phyloP scores from a whole-genome alignment of 1,140 invertebrate species.

The Cepaea nemoralis region DNA sequence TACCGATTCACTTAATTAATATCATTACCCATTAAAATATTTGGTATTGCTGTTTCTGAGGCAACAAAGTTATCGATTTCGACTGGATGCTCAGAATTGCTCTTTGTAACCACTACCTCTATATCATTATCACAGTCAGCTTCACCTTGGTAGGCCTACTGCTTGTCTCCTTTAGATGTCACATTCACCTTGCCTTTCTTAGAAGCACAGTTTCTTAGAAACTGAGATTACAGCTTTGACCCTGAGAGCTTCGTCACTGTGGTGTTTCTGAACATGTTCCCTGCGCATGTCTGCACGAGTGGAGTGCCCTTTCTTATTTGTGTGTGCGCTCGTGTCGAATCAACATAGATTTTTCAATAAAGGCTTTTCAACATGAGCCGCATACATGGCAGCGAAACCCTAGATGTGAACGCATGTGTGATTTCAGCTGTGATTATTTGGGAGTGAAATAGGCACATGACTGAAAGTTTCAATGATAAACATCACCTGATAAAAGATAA shows the following conservation, averaged over 20 bases:
- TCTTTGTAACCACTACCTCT: not conserved
- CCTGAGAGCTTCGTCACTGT: slow-evolving; percentile 62
- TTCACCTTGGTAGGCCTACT: not conserved
- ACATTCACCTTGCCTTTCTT: not conserved
- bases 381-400: slow-evolving; percentile 78
- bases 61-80: not conserved
- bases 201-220: slow-evolving; percentile 30
- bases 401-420: slow-evolving; percentile 78
- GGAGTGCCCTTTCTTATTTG: slow-evolving; percentile 76
- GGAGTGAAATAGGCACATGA: slow-evolving; percentile 79
- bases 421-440: slow-evolving; percentile 79
- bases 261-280: slow-evolving; percentile 79
- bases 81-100: not conserved
- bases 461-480: slow-evolving; percentile 76
- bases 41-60: not conserved
- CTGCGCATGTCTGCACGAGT: slow-evolving; percentile 80
- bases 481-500: slow-evolving; percentile 74
- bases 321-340: slow-evolving; percentile 79
- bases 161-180: not conserved
- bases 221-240: not conserved
- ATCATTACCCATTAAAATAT: not conserved
- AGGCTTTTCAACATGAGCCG: slow-evolving; percentile 77
- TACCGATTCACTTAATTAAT: too few relatives aligned
- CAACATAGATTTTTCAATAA: slow-evolving; percentile 80
- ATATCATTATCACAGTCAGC: not conserved